These are phyloP conservation scores for Alcis repandata DNA, from an alignment of 2,888 invertebrate species.

Conservation along the genomic window DNA sequence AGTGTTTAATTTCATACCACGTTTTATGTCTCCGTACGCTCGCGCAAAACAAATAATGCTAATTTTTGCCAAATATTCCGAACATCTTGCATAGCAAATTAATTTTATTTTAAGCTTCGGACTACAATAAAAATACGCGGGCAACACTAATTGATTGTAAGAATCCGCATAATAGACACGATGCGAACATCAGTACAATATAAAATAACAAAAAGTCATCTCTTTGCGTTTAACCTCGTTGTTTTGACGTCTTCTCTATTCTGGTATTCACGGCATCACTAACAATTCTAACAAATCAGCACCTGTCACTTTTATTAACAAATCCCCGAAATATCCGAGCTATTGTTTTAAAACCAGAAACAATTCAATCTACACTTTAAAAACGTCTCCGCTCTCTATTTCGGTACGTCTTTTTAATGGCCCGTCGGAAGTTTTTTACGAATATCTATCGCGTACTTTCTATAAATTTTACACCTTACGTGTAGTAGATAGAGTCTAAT, in stretches of 20 bases:
- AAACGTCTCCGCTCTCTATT: slow-evolving; percentile 66
- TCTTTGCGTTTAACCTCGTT: slow-evolving; percentile 66
- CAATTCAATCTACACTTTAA: slow-evolving; percentile 74
- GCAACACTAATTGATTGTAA: slow-evolving; percentile 65
- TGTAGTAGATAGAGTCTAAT: slow-evolving; percentile 47
- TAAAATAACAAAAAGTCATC: slow-evolving; percentile 68
- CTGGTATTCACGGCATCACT: slow-evolving; percentile 73
- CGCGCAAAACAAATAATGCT: slow-evolving; percentile 25
- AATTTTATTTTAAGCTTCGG: slow-evolving; percentile 41
- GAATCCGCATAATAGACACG: slow-evolving; percentile 61
- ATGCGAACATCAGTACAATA: slow-evolving; percentile 37
- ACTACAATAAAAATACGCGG: slow-evolving; percentile 46
- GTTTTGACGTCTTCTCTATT: slow-evolving; percentile 77
- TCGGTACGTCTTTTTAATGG: slow-evolving; percentile 67
- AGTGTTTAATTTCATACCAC: slow-evolving; percentile 6
- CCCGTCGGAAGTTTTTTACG: slow-evolving; percentile 50
- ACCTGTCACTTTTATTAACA: slow-evolving; percentile 77
- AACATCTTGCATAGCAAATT: slow-evolving; percentile 41
- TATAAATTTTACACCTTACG: slow-evolving; percentile 44
- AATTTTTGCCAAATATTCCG: slow-evolving; percentile 32
- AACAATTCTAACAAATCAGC: slow-evolving; percentile 81
- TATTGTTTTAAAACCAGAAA: slow-evolving; percentile 76
- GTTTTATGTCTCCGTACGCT: neutral
- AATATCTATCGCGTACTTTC: slow-evolving; percentile 52
- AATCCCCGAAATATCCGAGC: slow-evolving; percentile 68